phyloP scores from a whole-genome alignment of 64 coral and sea anemone species.

The Pocillopora verrucosa region DNA sequence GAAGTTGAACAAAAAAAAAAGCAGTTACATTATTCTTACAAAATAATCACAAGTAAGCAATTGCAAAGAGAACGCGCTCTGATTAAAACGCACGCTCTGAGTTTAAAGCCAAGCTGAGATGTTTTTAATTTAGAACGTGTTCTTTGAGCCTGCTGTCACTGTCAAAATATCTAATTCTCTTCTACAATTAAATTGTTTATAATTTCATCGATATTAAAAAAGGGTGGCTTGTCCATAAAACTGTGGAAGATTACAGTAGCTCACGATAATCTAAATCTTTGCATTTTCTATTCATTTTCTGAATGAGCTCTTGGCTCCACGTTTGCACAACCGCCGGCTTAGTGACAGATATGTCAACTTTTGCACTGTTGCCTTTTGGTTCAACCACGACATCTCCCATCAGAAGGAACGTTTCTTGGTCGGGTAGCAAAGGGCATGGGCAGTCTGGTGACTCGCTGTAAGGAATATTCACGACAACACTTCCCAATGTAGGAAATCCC shows the following conservation, averaged over 20 bases:
- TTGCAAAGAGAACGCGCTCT: too few relatives aligned
- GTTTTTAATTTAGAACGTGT: too few relatives aligned
- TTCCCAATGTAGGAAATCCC: constrained; percentile 8
- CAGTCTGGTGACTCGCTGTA: constrained; percentile 27
- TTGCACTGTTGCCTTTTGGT: neutral
- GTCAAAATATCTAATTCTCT: too few relatives aligned
- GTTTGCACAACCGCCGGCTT: constrained; percentile 26
- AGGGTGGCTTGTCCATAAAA: too few relatives aligned
- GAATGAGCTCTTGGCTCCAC: neutral
- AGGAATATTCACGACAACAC: constrained; percentile 37
- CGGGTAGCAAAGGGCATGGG: constrained; percentile 39
- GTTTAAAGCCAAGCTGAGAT: too few relatives aligned
- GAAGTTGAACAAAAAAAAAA: too few relatives aligned
- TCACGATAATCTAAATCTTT: neutral
- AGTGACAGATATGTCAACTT: constrained; percentile 25
- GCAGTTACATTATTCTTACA: too few relatives aligned
- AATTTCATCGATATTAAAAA: too few relatives aligned
- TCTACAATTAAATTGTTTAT: too few relatives aligned
- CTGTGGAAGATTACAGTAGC: neutral
- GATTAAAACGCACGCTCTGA: too few relatives aligned
- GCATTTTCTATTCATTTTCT: constrained; percentile 22
- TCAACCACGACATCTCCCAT: constrained; percentile 37
- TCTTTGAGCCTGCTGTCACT: too few relatives aligned
- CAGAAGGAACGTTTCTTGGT: constrained; percentile 41
- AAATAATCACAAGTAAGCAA: too few relatives aligned